These are phyloP conservation scores for Leptobrachium leishanense DNA, from an alignment of 2,113 vertebrate genomes.

Conservation along the genomic window DNA sequence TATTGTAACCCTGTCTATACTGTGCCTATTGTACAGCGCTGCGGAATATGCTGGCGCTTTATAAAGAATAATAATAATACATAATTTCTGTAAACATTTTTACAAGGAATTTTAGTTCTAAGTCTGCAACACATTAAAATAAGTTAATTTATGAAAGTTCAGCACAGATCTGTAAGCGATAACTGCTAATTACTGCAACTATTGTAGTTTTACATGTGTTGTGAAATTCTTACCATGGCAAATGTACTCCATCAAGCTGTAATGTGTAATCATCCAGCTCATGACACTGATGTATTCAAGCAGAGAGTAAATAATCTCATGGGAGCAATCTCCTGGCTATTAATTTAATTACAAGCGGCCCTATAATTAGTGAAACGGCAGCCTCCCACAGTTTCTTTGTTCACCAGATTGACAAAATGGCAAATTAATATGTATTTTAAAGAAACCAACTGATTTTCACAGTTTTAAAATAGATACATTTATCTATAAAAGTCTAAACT, in stretches of 20 bases:
- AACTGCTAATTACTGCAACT: background rate
- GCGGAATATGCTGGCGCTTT: too few species aligned
- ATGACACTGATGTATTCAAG: conserved; percentile 2
- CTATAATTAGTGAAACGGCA: background rate
- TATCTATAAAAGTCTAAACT: too few species aligned
- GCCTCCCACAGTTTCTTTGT: background rate
- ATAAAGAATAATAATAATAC: too few species aligned
- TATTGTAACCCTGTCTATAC: too few species aligned
- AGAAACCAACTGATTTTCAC: background rate
- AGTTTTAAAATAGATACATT: too few species aligned
- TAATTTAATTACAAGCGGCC: background rate
- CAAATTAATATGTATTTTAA: background rate
- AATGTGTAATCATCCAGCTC: background rate
- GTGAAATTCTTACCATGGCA: background rate
- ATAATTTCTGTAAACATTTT: too few species aligned
- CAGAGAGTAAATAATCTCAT: background rate
- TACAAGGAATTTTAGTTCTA: too few species aligned
- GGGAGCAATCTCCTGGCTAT: background rate
- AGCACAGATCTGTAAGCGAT: background rate
- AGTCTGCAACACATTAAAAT: too few species aligned
- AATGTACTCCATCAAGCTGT: background rate
- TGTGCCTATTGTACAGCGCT: too few species aligned
- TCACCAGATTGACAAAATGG: background rate
- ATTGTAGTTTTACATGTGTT: background rate
- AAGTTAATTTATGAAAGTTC: background rate